Base-by-base conservation (phyloP, 2,888 invertebrate species). In the Lycia hirtaria region DNA sequence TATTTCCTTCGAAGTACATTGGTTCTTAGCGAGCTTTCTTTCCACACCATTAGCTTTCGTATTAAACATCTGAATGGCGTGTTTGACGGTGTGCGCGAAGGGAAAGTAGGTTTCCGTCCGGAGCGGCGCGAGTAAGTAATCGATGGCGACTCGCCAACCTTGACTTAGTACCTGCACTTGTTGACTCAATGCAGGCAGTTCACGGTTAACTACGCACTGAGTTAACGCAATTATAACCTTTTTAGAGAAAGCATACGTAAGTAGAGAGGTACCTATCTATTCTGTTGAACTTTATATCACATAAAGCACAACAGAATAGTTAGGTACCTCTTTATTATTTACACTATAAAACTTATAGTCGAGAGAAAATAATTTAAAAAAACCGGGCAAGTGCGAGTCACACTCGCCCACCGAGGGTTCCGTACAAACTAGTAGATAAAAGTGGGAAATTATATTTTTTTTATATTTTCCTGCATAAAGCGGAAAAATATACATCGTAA, bases 91-190 rank as follows among this genome's bases (percentile, higher is more conserved):
- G 40, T 35, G 43, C 37, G 38, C 47, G 9, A 58, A 53, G 62
- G 53, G 60, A 64, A 64, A 64, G 64, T 64, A 50, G 61, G 61
- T 54, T 56, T 41, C 48, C 30, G n/a, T n/a, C n/a, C n/a, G n/a
- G n/a, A n/a, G n/a, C 30, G 30, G 22, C 50, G 44, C 10, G 22
- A 35, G 19, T 41, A 7, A 35, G 45, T 45, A 49, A 40, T 49
- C 50, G 54, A 52, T 43, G 51, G 38, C 37, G 20, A 35, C 41
- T 35, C 49, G 52, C 40, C 38, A 20, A 44, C 51, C 48, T 51
- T 38, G 44, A 41, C 40, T 55, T 24, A 44, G 26, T 37, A 20
- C 40, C 50, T 33, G 58, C 50, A 26, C 49, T 54, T 47, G 49
- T 35, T 47, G 26, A 41, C 41, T 10, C 12, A 32, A 30, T 50